Evolutionary conservation across 1,140 invertebrate genomes (phyloP).

Genomic region (Lasaia peninsularis): DNA sequence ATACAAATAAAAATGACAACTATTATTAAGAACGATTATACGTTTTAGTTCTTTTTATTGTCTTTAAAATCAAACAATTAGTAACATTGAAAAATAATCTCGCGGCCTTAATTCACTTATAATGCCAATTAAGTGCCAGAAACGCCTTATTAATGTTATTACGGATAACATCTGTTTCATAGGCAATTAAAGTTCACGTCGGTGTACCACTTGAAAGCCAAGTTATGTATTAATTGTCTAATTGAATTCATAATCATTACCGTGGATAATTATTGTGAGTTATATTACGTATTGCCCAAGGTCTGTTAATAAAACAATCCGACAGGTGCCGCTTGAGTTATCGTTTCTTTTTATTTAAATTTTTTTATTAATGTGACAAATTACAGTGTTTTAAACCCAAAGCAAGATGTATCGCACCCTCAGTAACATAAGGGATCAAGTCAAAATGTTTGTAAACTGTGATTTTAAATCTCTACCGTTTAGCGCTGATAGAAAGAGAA

Average conservation of each 20-base stretch:
- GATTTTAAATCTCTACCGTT: too few relatives aligned
- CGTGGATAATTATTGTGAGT: constrained; percentile 4
- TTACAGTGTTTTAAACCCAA: too few relatives aligned
- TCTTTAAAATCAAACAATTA: not conserved
- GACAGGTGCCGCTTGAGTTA: too few relatives aligned
- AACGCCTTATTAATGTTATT: constrained; percentile 2
- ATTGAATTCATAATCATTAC: constrained; percentile 11
- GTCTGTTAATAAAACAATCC: not conserved
- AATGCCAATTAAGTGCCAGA: constrained; percentile 1
- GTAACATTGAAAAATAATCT: constrained; percentile 1
- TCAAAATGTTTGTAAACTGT: too few relatives aligned
- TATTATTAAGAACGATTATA: not conserved
- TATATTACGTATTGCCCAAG: constrained; percentile 5
- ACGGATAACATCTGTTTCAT: constrained; percentile 2
- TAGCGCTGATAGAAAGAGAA: too few relatives aligned
- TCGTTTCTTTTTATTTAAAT: too few relatives aligned
- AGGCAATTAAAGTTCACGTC: constrained; percentile 1
- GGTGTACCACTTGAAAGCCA: not conserved
- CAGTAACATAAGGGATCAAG: too few relatives aligned
- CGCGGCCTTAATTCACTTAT: not conserved
- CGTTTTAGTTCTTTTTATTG: not conserved
- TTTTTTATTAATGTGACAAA: too few relatives aligned
- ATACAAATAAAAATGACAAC: too few relatives aligned
- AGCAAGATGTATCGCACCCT: too few relatives aligned
- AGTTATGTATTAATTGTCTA: not conserved